Evolutionary conservation across 2,797 vertebrate species (phyloP).

Genomic region (Eidolon dupreanum): DNA sequence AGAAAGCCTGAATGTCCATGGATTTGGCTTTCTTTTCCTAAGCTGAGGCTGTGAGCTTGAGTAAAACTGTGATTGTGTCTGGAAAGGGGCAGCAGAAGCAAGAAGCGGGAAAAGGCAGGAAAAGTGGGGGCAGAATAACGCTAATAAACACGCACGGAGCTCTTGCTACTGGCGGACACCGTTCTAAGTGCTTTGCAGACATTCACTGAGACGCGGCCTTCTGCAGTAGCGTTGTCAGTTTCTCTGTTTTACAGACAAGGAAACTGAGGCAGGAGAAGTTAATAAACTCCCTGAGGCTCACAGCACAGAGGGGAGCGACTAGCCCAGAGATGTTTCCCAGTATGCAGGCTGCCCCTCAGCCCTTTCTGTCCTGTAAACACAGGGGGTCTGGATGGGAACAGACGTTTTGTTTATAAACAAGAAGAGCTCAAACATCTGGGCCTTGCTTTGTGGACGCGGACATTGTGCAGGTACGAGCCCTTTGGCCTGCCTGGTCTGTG

Average conservation of each 20-base stretch:
- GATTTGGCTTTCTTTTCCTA: not conserved
- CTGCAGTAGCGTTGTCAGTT: not conserved
- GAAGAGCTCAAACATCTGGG: constrained; percentile 72
- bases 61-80: not conserved
- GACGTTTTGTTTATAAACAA: constrained; percentile 45
- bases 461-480: constrained; percentile 64
- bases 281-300: not conserved
- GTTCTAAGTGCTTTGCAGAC: not conserved
- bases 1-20: not conserved
- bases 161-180: not conserved
- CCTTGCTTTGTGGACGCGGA: not conserved
- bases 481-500: not conserved
- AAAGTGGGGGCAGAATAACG: too few species aligned
- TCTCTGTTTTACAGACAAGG: not conserved
- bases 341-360: not conserved
- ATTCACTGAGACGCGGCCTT: not conserved
- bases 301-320: not conserved
- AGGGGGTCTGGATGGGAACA: constrained; percentile 56
- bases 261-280: not conserved
- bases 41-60: not conserved
- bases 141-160: accelerated
- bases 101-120: not conserved
- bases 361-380: constrained; percentile 8
- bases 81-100: not conserved
- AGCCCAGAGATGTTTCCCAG: not conserved